Conservation (phyloP, 2,113 vertebrate genomes). For the Okapia johnstoni region DNA sequence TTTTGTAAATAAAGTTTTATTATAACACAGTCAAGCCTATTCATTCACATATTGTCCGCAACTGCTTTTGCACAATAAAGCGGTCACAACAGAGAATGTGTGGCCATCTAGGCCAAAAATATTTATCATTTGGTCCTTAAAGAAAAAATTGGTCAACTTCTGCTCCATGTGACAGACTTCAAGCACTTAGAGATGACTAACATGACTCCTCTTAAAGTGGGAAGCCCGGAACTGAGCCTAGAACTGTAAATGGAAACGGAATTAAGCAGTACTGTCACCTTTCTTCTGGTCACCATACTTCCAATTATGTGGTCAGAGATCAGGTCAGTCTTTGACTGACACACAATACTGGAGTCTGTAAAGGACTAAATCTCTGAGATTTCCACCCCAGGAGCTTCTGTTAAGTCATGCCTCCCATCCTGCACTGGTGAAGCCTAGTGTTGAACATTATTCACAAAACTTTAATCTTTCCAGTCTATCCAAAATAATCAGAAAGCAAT, state of each 20-base stretch:
- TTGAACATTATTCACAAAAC: background rate
- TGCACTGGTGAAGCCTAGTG: too few species aligned
- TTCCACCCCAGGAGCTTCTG: background rate
- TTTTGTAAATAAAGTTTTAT: background rate
- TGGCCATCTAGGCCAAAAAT: background rate
- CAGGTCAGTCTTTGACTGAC: background rate
- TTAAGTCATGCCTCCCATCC: background rate
- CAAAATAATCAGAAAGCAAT: background rate
- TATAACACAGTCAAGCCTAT: background rate
- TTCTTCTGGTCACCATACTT: background rate
- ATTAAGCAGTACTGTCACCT: background rate
- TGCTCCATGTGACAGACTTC: background rate
- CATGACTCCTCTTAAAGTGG: background rate
- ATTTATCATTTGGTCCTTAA: background rate
- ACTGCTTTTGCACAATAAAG: background rate
- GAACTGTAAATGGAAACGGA: background rate
- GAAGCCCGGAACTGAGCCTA: background rate
- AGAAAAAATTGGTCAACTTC: background rate
- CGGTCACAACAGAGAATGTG: background rate
- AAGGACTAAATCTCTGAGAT: background rate
- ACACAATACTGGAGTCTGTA: background rate
- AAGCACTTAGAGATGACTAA: background rate
- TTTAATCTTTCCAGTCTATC: background rate
- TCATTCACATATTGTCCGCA: background rate
- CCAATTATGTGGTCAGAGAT: background rate